phyloP scores from a whole-genome alignment of 37 sponge, comb jelly and placozoan species.

The Mnemiopsis leidyi region DNA sequence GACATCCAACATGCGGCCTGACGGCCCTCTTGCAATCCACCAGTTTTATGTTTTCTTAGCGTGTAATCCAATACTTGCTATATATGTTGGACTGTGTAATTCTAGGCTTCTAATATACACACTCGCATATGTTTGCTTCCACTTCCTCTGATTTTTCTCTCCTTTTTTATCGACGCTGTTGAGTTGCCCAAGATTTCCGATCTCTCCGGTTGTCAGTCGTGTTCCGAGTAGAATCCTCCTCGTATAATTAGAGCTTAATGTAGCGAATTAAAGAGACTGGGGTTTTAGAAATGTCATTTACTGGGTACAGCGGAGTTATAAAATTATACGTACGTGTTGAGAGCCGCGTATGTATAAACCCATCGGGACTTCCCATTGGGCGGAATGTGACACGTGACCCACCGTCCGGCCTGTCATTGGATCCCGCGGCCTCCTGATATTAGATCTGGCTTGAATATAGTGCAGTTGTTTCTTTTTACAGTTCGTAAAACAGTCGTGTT shows the following conservation, averaged over 20 bases:
- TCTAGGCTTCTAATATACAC: not conserved
- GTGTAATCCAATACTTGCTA: not conserved
- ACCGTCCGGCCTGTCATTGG: not conserved
- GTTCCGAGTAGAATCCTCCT: not conserved
- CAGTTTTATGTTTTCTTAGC: not conserved
- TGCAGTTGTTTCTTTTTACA: not conserved
- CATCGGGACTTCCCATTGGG: not conserved
- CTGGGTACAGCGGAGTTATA: not conserved
- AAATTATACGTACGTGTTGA: not conserved
- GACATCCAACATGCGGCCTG: not conserved
- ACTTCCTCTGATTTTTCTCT: not conserved
- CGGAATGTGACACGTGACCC: not conserved
- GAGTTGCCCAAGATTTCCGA: no score
- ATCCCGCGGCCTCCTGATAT: not conserved
- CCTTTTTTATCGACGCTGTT: no score
- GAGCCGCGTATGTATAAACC: not conserved
- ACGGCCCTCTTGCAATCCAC: not conserved
- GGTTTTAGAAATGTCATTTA: no score
- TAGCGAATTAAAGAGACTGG: not conserved
- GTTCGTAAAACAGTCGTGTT: not conserved
- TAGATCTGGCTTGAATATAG: not conserved
- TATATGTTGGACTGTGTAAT: not conserved
- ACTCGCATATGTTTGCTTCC: not conserved
- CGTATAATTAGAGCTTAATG: not conserved
- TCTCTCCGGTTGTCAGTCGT: no score